Evolutionary conservation across 1,140 invertebrate species (phyloP).

Genomic region (Drosophila saltans): DNA sequence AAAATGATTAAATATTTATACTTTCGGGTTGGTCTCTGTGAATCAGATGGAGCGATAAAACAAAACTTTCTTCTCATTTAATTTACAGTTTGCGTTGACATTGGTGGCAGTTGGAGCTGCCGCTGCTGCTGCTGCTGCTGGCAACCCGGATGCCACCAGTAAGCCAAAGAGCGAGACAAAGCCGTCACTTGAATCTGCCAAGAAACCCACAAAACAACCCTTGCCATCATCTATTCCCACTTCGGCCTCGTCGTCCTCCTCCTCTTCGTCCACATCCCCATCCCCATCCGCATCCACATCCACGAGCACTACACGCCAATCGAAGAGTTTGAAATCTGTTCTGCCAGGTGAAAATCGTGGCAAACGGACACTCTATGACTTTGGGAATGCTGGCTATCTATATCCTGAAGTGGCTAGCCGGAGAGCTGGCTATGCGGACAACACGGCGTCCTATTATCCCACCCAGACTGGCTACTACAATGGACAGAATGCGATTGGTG

Average conservation of each 20-base stretch:
- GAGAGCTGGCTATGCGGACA: conserved; percentile 66
- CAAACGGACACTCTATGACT: conserved; percentile 78
- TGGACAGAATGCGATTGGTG: conserved; percentile 75
- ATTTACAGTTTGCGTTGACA: conserved; percentile 63
- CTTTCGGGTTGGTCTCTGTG: conserved; percentile 10
- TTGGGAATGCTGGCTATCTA: conserved; percentile 71
- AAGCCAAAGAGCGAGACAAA: conserved; percentile 57
- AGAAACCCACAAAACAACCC: conserved; percentile 43
- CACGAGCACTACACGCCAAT: conserved; percentile 43
- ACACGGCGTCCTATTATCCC: conserved; percentile 52
- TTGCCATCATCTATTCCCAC: not conserved
- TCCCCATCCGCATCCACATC: conserved; percentile 7
- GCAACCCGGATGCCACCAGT: conserved; percentile 3
- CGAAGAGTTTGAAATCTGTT: conserved; percentile 55
- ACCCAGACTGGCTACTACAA: conserved; percentile 66
- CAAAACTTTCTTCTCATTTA: conserved; percentile 36
- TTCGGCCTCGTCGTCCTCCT: conserved; percentile 13
- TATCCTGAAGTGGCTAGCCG: conserved; percentile 73
- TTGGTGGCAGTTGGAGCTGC: conserved; percentile 53
- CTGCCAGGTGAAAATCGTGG: conserved; percentile 70
- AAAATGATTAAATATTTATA: conserved; percentile 47
- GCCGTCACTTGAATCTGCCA: conserved; percentile 34
- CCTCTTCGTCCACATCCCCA: conserved; percentile 1
- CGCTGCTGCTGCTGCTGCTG: conserved; percentile 10
- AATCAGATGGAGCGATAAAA: conserved; percentile 19